Conservation (phyloP, 2,888 invertebrate species). For the Andrena chrysosceles region DNA sequence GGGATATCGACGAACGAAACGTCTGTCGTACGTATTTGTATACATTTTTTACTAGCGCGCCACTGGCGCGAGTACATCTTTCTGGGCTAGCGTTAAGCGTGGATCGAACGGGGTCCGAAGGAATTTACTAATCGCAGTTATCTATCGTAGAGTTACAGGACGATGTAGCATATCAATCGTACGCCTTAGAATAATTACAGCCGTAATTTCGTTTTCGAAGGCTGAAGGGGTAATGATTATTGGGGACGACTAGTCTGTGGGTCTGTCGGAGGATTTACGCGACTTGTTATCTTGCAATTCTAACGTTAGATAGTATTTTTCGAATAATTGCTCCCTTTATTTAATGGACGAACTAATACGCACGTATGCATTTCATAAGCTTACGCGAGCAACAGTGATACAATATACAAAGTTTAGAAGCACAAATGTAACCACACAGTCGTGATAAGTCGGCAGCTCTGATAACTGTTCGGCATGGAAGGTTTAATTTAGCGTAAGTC, state of each 20-base stretch:
- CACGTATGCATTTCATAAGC: neutral
- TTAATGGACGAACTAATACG: neutral
- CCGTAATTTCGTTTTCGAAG: constrained; percentile 33
- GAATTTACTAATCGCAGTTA: constrained; percentile 46
- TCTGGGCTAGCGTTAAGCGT: constrained; percentile 28
- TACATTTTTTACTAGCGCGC: constrained; percentile 60
- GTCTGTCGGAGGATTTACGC: neutral
- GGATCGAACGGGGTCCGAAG: neutral
- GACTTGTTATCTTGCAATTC: constrained; percentile 13
- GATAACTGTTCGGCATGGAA: neutral
- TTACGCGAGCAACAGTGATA: constrained; percentile 10
- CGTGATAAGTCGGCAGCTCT: neutral
- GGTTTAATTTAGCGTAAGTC: neutral
- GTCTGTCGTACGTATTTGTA: constrained; percentile 57
- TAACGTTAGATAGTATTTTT: neutral
- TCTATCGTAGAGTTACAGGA: constrained; percentile 35
- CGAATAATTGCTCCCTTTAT: neutral
- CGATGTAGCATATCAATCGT: constrained; percentile 64
- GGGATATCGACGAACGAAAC: constrained; percentile 37
- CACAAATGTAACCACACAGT: constrained; percentile 26
- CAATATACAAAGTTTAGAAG: constrained; percentile 19
- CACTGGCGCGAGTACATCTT: constrained; percentile 20
- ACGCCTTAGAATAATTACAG: constrained; percentile 48
- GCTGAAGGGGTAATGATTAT: constrained; percentile 5
- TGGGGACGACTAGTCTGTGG: constrained; percentile 27